Percentiles rank a stretch among this genome's conserved stretches.
Conservation (phyloP, 2,888 invertebrate species). For the Branchellion lobata region DNA sequence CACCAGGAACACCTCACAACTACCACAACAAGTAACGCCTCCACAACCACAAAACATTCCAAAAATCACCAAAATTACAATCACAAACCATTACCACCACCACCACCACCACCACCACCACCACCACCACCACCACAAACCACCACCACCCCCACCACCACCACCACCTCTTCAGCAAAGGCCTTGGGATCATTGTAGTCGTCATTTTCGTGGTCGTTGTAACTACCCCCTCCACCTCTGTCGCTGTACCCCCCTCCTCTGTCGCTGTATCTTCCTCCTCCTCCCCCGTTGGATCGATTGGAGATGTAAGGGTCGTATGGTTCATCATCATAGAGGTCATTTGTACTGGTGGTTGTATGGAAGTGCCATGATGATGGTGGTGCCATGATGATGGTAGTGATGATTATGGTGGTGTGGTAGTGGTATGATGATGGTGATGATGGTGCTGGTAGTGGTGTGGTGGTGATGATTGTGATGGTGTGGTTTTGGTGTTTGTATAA, state of each 20-base stretch:
- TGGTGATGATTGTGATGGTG: neutral
- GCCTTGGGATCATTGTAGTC: neutral
- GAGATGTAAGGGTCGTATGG: conserved; percentile 1
- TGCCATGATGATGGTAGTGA: too few species aligned
- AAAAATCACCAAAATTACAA: neutral
- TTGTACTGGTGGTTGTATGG: neutral
- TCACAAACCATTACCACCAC: neutral
- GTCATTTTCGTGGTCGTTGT: neutral
- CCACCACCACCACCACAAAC: too few species aligned
- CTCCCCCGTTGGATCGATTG: neutral
- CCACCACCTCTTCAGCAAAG: neutral
- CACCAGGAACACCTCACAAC: too few species aligned
- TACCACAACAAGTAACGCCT: too few species aligned
- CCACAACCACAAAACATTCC: too few species aligned
- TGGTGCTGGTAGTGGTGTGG: too few species aligned
- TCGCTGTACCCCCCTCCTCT: neutral
- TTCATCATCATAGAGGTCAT: conserved; percentile 6
- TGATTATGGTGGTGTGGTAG: too few species aligned
- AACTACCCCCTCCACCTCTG: neutral
- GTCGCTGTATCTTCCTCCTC: neutral
- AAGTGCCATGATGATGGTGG: too few species aligned
- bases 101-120: too few species aligned
- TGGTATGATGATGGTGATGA: too few species aligned
- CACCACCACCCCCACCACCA: too few species aligned
- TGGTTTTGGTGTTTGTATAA: neutral